These are phyloP conservation scores for Andricus grossulariae DNA, from an alignment of 1,140 invertebrate species.

Conservation along the genomic window DNA sequence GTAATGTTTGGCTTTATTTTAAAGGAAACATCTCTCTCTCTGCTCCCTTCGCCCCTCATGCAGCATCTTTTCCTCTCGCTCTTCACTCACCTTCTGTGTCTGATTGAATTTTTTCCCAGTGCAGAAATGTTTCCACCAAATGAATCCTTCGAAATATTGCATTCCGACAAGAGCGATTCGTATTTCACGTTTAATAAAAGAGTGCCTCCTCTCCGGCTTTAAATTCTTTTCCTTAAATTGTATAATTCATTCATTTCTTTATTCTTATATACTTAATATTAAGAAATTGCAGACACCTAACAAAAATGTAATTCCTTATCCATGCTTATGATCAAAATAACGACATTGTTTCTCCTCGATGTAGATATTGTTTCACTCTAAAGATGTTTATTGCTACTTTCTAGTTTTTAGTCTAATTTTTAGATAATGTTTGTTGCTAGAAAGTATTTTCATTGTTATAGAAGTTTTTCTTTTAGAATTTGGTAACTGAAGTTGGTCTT, in stretches of 20 bases:
- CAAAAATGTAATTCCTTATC: too few species aligned
- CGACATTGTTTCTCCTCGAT: too few species aligned
- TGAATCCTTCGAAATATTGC: constrained; percentile 77
- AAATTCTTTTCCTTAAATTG: not conserved
- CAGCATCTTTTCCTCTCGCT: constrained; percentile 32
- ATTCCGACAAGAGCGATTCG: constrained; percentile 73
- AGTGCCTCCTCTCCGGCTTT: constrained; percentile 59
- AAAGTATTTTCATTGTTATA: too few species aligned
- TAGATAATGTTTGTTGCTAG: too few species aligned
- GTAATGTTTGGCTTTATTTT: not conserved
- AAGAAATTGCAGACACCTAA: too few species aligned
- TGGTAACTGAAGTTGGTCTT: too few species aligned
- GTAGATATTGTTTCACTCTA: too few species aligned
- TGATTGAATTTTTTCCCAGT: constrained; percentile 76
- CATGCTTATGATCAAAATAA: too few species aligned
- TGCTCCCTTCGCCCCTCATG: constrained; percentile 41
- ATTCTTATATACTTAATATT: not conserved
- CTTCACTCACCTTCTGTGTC: constrained; percentile 72
- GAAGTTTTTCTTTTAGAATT: too few species aligned
- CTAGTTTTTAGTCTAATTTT: too few species aligned
- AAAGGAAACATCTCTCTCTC: constrained; percentile 36
- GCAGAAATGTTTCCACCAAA: constrained; percentile 76
- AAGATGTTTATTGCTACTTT: too few species aligned
- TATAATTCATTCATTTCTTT: not conserved
- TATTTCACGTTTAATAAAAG: constrained; percentile 75